Conservation (phyloP, 2,113 vertebrate species). For the Cheirogaleus medius region DNA sequence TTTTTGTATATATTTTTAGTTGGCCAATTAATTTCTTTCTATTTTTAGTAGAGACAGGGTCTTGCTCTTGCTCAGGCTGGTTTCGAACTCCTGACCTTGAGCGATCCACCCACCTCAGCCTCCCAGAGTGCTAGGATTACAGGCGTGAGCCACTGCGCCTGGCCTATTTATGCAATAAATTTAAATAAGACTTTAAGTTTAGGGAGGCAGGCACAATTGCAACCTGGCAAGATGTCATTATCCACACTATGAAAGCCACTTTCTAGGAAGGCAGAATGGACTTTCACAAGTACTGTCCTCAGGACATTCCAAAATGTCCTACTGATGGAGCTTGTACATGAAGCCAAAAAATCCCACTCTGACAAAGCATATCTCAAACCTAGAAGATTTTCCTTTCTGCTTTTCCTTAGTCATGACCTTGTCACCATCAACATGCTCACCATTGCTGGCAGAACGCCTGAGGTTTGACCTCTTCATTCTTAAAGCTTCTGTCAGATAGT, state of each 20-base stretch:
- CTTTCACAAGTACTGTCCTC: neutral
- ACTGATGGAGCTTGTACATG: neutral
- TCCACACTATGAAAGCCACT: neutral
- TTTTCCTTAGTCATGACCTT: neutral
- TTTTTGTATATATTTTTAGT: too few species aligned
- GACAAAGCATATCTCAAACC: neutral
- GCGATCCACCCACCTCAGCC: too few species aligned
- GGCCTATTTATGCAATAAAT: neutral
- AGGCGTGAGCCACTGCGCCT: too few species aligned
- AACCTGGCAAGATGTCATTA: neutral
- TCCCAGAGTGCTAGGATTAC: too few species aligned
- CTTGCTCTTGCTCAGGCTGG: too few species aligned
- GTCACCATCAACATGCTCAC: slow-evolving; percentile 69
- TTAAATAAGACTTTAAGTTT: neutral
- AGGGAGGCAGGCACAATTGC: neutral
- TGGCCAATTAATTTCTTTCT: too few species aligned
- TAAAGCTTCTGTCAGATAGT: slow-evolving; percentile 89
- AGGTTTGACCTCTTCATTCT: slow-evolving; percentile 87
- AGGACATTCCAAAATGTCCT: neutral
- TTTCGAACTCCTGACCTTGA: too few species aligned
- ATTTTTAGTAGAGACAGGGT: too few species aligned
- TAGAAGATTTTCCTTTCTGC: neutral
- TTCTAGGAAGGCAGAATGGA: neutral
- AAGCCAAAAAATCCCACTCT: neutral
- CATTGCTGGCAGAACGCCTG: slow-evolving; percentile 84